Percentiles rank a stretch among this genome's conserved stretches.
Conservation (phyloP, 2,797 vertebrate species). For the Micropoecilia bifurca region DNA sequence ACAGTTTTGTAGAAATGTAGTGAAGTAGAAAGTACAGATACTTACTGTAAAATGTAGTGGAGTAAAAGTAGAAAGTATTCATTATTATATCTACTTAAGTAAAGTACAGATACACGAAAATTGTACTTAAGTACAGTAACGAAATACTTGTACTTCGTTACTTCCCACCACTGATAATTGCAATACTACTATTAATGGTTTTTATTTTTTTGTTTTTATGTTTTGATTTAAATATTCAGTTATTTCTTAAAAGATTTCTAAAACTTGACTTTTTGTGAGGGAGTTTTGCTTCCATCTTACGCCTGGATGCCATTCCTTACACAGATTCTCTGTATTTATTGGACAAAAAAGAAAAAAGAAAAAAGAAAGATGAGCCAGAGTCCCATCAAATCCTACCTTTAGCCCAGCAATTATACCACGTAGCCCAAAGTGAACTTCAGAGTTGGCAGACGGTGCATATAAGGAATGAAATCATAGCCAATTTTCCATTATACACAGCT, state of each 20-base stretch:
- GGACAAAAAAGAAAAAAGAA: not conserved
- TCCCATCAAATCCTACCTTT: constrained; percentile 18
- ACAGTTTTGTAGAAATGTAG: no score
- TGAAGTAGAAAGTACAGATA: no score
- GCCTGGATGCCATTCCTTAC: not conserved
- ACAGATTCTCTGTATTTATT: not conserved
- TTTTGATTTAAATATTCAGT: not conserved
- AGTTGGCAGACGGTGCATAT: constrained; percentile 8
- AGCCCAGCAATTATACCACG: constrained; percentile 22
- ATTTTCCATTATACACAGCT: constrained; percentile 21
- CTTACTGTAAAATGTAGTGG: no score
- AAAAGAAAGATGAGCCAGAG: not conserved
- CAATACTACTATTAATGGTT: not conserved
- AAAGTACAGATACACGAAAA: no score
- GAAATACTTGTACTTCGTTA: no score
- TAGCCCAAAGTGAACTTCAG: constrained; percentile 18
- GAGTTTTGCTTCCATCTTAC: not conserved
- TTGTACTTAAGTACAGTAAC: no score
- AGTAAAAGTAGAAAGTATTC: no score
- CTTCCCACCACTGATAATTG: no score
- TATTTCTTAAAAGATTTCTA: not conserved
- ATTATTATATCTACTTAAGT: no score
- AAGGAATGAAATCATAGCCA: constrained; percentile 17
- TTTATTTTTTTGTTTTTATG: not conserved
- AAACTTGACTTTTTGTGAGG: not conserved